These are phyloP conservation scores for Drosophila ezoana DNA, from an alignment of 2,888 invertebrate genomes.

Conservation along the genomic window DNA sequence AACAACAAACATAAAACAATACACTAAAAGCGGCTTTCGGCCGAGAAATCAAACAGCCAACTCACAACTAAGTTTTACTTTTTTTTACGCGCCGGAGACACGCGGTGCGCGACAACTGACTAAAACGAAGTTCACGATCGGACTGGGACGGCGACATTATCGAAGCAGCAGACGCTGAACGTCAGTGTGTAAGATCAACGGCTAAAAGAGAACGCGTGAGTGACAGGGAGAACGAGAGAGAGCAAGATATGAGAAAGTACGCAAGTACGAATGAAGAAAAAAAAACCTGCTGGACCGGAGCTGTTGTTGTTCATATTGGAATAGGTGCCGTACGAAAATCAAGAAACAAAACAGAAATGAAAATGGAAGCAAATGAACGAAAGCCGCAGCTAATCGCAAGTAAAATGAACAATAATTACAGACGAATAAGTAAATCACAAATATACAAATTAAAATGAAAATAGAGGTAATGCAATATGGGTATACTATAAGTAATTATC, in stretches of 20 bases:
- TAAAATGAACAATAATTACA: neutral
- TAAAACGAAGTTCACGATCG: constrained; percentile 44
- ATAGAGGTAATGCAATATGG: neutral
- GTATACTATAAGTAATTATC: neutral
- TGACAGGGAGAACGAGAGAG: neutral
- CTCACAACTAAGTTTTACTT: constrained; percentile 16
- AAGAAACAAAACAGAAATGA: constrained; percentile 40
- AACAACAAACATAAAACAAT: constrained; percentile 34
- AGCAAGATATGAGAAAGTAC: neutral
- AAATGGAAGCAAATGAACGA: neutral
- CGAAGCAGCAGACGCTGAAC: constrained; percentile 3
- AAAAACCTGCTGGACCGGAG: constrained; percentile 57
- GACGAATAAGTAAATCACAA: neutral
- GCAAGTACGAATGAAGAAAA: constrained; percentile 4
- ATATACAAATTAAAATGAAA: neutral
- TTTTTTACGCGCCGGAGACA: neutral
- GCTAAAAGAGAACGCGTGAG: constrained; percentile 9
- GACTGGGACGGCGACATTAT: constrained; percentile 35
- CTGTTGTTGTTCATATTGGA: constrained; percentile 33
- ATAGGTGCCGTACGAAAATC: constrained; percentile 15
- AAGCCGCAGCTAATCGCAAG: too few species aligned
- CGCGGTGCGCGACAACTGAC: constrained; percentile 26
- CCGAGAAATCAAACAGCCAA: constrained; percentile 19
- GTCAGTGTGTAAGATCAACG: constrained; percentile 29
- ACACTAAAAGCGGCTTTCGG: constrained; percentile 23